Conservation (phyloP, 1,140 invertebrate species). For the Brachionus koreanus region DNA sequence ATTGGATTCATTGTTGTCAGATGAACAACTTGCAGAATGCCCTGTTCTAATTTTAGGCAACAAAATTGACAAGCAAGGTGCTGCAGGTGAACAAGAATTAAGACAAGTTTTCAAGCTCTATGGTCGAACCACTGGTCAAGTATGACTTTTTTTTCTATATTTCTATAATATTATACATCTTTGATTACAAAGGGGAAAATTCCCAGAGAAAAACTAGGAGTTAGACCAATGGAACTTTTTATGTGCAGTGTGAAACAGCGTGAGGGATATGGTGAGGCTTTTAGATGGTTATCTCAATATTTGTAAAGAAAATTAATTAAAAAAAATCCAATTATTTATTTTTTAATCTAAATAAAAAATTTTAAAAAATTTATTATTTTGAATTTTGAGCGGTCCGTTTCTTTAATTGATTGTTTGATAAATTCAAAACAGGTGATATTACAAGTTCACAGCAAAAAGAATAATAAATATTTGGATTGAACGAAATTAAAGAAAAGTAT, state of each 20-base stretch:
- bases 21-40: constrained; percentile 90
- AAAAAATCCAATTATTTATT: constrained; percentile 8
- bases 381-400: neutral
- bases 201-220: constrained; percentile 76
- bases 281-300: constrained; percentile 97
- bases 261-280: constrained; percentile 98
- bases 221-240: constrained; percentile 93
- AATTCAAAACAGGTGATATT: neutral
- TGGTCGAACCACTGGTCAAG: constrained; percentile 84
- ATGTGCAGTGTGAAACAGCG: constrained; percentile 98
- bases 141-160: neutral
- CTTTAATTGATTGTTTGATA: neutral
- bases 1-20: constrained; percentile 73
- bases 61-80: constrained; percentile 95
- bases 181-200: constrained; percentile 72
- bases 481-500: neutral
- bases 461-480: constrained; percentile 22
- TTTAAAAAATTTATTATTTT: constrained; percentile 8
- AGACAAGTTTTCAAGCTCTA: constrained; percentile 81
- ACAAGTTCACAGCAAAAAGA: constrained; percentile 19
- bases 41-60: constrained; percentile 96
- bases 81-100: constrained; percentile 93
- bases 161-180: neutral
- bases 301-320: constrained; percentile 15
- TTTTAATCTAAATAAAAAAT: constrained; percentile 12